Conservation (phyloP, 30 jellyfish, hydroid and myxozoan species). For the Pseudorhiza aurosa region DNA sequence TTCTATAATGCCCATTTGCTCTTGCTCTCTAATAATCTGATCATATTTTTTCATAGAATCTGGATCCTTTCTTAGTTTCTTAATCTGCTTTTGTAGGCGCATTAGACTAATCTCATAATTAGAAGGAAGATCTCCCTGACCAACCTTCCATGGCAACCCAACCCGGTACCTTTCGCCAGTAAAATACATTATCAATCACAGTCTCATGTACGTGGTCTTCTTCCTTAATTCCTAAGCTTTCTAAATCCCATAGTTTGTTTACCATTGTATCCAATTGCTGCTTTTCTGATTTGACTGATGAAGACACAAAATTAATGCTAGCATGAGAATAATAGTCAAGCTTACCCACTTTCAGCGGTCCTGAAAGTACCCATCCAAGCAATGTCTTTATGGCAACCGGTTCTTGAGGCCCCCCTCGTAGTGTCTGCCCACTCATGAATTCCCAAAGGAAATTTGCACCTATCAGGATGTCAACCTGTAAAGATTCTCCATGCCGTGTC, state of each 20-base stretch:
- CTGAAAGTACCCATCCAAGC: slow-evolving; percentile 57
- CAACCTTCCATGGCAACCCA: slow-evolving; percentile 48
- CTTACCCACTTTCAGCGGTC: too few relatives aligned
- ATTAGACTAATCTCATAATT: slow-evolving; percentile 22
- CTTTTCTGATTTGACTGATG: too few relatives aligned
- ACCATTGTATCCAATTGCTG: too few relatives aligned
- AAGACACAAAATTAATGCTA: too few relatives aligned
- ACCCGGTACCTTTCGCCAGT: slow-evolving; percentile 20
- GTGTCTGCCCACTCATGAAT: slow-evolving; percentile 15
- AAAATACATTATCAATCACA: slow-evolving; percentile 8
- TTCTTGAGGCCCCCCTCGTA: slow-evolving; percentile 71
- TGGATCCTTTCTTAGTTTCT: slow-evolving; percentile 25
- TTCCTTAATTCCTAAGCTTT: slow-evolving; percentile 43
- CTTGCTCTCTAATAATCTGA: slow-evolving; percentile 38
- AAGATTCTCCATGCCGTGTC: slow-evolving; percentile 18
- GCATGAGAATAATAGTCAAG: too few relatives aligned
- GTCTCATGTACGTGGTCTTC: slow-evolving; percentile 29
- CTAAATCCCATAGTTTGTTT: slow-evolving; percentile 36
- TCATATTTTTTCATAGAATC: slow-evolving; percentile 17
- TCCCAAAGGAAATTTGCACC: slow-evolving; percentile 33
- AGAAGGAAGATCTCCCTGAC: slow-evolving; percentile 13
- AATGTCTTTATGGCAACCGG: slow-evolving; percentile 52
- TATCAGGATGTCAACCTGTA: slow-evolving; percentile 27
- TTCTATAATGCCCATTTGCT: slow-evolving; percentile 43
- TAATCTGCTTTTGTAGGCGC: slow-evolving; percentile 25